Conservation (phyloP, 2,888 invertebrate genomes). For the Halictus ligatus region DNA sequence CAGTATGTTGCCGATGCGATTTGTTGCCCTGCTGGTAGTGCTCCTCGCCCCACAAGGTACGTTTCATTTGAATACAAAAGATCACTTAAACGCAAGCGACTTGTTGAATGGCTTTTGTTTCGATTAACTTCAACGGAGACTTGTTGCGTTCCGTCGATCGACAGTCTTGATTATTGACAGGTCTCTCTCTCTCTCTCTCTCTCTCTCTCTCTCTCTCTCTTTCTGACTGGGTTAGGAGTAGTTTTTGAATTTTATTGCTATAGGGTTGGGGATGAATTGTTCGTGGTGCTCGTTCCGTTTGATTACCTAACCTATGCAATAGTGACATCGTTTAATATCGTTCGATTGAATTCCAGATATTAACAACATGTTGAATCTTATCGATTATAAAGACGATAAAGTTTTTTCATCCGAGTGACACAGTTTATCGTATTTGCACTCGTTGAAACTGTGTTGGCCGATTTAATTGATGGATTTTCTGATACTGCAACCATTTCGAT, state of each 20-base stretch:
- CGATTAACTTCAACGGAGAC: neutral
- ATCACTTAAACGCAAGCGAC: neutral
- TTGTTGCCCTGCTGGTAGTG: slow-evolving; percentile 61
- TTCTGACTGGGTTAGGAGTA: neutral
- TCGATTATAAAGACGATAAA: neutral
- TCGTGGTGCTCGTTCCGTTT: neutral
- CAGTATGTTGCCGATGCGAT: slow-evolving; percentile 63
- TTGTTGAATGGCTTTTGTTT: slow-evolving; percentile 5
- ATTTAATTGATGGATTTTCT: neutral
- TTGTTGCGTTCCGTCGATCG: neutral
- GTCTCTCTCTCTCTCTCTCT: too few relatives aligned
- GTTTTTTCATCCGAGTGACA: neutral
- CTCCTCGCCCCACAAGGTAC: slow-evolving; percentile 65
- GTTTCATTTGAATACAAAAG: slow-evolving; percentile 12
- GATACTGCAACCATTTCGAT: neutral
- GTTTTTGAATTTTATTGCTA: neutral
- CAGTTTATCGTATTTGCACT: neutral
- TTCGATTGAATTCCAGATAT: neutral
- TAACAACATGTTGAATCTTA: neutral
- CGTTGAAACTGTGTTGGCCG: neutral
- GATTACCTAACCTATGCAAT: neutral
- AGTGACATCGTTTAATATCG: neutral
- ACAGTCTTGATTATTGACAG: neutral
- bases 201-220: neutral
- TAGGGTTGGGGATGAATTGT: neutral